phyloP scores from a whole-genome alignment of 2,888 invertebrate species.

The Drosophila meridionalis region DNA sequence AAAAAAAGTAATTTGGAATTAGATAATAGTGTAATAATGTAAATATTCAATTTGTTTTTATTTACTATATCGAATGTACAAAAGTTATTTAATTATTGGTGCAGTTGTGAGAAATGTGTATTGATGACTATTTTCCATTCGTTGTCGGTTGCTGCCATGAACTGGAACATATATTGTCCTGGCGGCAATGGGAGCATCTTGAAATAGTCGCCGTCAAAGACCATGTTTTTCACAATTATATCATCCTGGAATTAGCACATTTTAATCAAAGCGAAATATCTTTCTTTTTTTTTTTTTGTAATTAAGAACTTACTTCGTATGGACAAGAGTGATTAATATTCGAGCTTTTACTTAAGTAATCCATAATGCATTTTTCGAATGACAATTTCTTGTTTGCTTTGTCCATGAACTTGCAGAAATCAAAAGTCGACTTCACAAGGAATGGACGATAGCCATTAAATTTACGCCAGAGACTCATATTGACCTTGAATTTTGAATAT shows the following conservation, averaged over 20 bases:
- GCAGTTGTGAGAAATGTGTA: neutral
- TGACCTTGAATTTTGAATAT: neutral
- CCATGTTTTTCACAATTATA: neutral
- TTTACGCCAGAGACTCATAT: constrained; percentile 18
- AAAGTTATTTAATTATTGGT: neutral
- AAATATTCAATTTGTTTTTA: neutral
- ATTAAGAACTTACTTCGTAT: neutral
- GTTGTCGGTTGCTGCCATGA: neutral
- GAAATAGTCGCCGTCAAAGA: neutral
- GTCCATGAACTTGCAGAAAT: constrained; percentile 29
- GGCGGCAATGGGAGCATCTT: neutral
- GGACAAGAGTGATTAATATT: constrained; percentile 44
- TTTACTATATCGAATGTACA: neutral
- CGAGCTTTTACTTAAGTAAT: neutral
- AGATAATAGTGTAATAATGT: neutral
- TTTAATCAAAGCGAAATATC: too few relatives aligned
- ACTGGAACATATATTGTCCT: neutral
- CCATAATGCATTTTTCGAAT: neutral
- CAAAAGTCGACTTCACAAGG: constrained; percentile 19
- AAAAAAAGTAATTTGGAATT: neutral
- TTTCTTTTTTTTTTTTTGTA: neutral
- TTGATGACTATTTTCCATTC: neutral
- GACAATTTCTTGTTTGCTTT: neutral
- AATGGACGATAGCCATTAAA: constrained; percentile 32
- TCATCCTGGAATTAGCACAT: neutral